Base-by-base conservation (phyloP, 1,140 invertebrate species). In the Trichonephila clavata region DNA sequence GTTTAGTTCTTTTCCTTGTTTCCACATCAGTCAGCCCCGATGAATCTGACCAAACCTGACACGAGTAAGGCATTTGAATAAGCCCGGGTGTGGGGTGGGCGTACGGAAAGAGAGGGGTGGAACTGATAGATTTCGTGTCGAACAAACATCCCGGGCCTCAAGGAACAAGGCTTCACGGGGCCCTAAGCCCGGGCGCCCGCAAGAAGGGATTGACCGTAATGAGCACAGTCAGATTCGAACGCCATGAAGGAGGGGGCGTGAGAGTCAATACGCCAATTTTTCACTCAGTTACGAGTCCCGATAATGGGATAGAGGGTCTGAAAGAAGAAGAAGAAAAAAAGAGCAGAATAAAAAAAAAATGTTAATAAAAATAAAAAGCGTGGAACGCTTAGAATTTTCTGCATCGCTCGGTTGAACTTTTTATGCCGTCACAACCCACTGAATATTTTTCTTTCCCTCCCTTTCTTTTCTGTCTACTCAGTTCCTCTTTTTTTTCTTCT, bases 201-300 rank as follows among this genome's bases (percentile, higher is more conserved):
- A 93, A 86, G 83, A 92, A 77, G 92, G 92, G 92, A 93, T 93
- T 93, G 50, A 20, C 84, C 27, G 86, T 93, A 93, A 93, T 93
- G 92, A 93, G 92, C 84, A 61, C 65, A 93, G 92, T 93, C 92
- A 93, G 92, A 93, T 93, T 93, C 92, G 88, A 80, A 80, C 27
- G 57, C 77, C 32, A 61, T 60, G 77, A 90, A 90, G 77, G 84
- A 68, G 63, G 68, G 61, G 83, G 92, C 84, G 92, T 50, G 86
- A 65, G 39, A 93, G 92, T 93, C 92, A 93, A 93, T 93, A 93
- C 92, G 92, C 84, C 92, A 93, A 93, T 93, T 93, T 93, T 93
- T 93, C 92, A 93, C 84, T 93, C 92, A 93, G 92, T 93, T 93
- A 87, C 81, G 90, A 83, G 83, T 61, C 63, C 83, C 65, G 63